Conservation (phyloP, 2,113 vertebrate genomes). For the Petrocephalus microphthalmus region DNA sequence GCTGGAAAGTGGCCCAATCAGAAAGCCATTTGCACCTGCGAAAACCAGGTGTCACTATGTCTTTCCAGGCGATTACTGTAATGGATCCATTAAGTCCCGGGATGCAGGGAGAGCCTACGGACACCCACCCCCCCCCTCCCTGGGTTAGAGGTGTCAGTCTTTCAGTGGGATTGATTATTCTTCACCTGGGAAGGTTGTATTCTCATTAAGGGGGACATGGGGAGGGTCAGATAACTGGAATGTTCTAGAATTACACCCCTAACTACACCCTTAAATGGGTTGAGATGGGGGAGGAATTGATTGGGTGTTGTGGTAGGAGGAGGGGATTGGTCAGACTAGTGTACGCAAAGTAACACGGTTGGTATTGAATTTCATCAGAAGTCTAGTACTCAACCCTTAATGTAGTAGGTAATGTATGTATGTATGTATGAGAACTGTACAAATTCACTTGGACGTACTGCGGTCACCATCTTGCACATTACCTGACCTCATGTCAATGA, state of each 20-base stretch:
- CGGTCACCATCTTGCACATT: neutral
- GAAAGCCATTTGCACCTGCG: neutral
- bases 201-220: neutral
- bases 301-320: neutral
- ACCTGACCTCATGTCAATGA: neutral
- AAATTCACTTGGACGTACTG: neutral
- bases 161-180: neutral
- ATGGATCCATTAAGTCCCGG: neutral
- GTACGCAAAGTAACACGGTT: neutral
- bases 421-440: neutral
- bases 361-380: neutral
- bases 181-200: neutral
- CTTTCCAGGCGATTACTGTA: neutral
- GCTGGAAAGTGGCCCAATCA: neutral
- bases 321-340: neutral
- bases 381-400: neutral
- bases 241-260: neutral
- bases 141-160: neutral
- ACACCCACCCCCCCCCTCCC: neutral
- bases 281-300: neutral
- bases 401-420: neutral
- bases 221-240: neutral
- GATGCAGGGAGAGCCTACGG: neutral
- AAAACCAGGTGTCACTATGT: neutral
- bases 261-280: neutral